These are phyloP conservation scores for Lutjanus campechanus DNA, from an alignment of 2,797 vertebrate genomes.

Conservation along the genomic window DNA sequence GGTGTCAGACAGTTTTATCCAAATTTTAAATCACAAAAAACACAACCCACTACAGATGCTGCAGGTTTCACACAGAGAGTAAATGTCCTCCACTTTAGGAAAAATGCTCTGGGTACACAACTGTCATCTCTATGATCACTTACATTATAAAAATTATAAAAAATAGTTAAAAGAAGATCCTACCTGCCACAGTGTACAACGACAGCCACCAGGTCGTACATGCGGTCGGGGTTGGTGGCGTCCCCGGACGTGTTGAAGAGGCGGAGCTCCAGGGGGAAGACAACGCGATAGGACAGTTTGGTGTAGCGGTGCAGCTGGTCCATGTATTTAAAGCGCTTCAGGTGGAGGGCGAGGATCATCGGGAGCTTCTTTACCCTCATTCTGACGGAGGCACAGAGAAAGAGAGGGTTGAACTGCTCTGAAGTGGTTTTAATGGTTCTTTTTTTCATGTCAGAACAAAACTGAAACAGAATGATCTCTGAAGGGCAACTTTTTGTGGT, in stretches of 20 bases:
- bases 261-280: conserved; percentile 94
- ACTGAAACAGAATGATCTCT: neutral
- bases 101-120: too few species aligned
- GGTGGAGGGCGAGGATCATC: conserved; percentile 94
- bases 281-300: conserved; percentile 95
- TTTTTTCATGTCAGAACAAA: too few species aligned
- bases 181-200: conserved; percentile 95
- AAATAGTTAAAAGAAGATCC: neutral
- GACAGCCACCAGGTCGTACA: conserved; percentile 95
- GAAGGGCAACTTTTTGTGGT: neutral
- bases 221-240: conserved; percentile 94
- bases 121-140: too few species aligned
- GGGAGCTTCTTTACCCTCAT: conserved; percentile 95
- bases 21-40: too few species aligned
- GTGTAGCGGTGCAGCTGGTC: conserved; percentile 96
- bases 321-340: conserved; percentile 96
- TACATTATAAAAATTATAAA: too few species aligned
- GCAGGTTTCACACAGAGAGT: too few species aligned
- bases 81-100: too few species aligned
- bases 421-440: neutral
- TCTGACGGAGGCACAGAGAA: conserved; percentile 63
- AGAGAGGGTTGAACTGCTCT: neutral
- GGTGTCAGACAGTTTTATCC: too few species aligned
- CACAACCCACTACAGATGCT: too few species aligned
- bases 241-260: conserved; percentile 96